Conservation (phyloP, 2,113 vertebrate species). For the Corapipo altera region DNA sequence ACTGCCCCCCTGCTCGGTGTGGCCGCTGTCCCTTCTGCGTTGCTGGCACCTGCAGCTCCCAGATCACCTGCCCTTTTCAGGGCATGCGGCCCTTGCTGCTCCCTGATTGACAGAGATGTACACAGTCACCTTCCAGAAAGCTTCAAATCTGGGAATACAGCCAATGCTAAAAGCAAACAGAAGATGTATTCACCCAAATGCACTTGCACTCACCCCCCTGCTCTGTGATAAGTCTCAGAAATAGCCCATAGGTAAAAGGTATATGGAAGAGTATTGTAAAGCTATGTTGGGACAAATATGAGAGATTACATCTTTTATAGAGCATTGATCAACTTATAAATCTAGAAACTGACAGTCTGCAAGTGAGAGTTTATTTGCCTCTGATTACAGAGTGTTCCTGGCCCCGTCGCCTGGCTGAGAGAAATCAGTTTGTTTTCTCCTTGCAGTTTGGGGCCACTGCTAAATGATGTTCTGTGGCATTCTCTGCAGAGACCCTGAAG, state of each 20-base stretch:
- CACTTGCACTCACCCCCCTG: accelerated
- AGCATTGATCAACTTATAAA: not conserved
- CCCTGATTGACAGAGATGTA: not conserved
- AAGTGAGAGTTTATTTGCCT: not conserved
- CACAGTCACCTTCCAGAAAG: not conserved
- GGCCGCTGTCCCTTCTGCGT: not conserved
- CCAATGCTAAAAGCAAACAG: not conserved
- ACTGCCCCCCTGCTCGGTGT: not conserved
- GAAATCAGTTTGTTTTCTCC: not conserved
- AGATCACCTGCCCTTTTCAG: not conserved
- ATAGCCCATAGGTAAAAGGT: not conserved
- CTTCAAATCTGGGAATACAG: not conserved
- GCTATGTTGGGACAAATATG: not conserved
- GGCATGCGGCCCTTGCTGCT: not conserved
- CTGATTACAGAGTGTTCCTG: not conserved
- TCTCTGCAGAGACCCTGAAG: not conserved
- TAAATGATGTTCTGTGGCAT: not conserved
- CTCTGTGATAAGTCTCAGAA: not conserved
- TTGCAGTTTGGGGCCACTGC: not conserved
- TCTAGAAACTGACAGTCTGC: not conserved
- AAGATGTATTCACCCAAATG: not conserved
- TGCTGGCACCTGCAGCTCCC: accelerated
- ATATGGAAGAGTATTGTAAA: not conserved
- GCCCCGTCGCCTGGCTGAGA: not conserved
- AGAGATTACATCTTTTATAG: not conserved